Conservation (phyloP, 2,888 invertebrate species). For the Cryptocheilus praepositus region DNA sequence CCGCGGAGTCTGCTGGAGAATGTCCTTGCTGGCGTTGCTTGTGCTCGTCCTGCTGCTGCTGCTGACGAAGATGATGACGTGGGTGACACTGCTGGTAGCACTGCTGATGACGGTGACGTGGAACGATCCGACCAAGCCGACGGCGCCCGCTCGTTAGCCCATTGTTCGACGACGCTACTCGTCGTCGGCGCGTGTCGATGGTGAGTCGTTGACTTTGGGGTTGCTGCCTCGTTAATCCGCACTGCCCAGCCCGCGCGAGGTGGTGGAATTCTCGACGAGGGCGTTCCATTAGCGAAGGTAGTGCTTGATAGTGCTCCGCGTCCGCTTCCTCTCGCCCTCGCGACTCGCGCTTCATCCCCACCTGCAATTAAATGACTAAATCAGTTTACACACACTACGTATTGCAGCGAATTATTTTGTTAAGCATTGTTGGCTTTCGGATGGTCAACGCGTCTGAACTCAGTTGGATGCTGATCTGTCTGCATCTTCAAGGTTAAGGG, state of each 20-base stretch:
- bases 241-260: conserved; percentile 73
- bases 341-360: conserved; percentile 75
- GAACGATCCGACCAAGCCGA: conserved; percentile 52
- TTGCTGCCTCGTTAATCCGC: conserved; percentile 63
- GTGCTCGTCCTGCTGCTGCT: conserved; percentile 38
- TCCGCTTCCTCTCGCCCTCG: conserved; percentile 74
- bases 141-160: conserved; percentile 58
- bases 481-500: no score
- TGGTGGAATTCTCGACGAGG: conserved; percentile 71
- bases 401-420: no score
- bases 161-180: conserved; percentile 50
- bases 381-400: conserved; percentile 5
- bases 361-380: conserved; percentile 49
- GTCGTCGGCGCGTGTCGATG: conserved; percentile 41
- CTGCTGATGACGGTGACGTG: conserved; percentile 48
- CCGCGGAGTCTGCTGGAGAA: conserved; percentile 64
- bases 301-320: conserved; percentile 69
- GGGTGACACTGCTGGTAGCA: conserved; percentile 45
- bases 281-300: conserved; percentile 73
- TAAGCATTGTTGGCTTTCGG: no score
- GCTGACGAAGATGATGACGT: conserved; percentile 35
- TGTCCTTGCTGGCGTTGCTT: conserved; percentile 26
- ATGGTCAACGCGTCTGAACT: no score
- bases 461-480: no score
- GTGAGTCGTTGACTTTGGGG: conserved; percentile 42